Percentiles rank a stretch among this genome's conserved stretches.
Evolutionary conservation across 1,140 invertebrate species (phyloP).

Genomic region (Pseudomyrmex concolor): DNA sequence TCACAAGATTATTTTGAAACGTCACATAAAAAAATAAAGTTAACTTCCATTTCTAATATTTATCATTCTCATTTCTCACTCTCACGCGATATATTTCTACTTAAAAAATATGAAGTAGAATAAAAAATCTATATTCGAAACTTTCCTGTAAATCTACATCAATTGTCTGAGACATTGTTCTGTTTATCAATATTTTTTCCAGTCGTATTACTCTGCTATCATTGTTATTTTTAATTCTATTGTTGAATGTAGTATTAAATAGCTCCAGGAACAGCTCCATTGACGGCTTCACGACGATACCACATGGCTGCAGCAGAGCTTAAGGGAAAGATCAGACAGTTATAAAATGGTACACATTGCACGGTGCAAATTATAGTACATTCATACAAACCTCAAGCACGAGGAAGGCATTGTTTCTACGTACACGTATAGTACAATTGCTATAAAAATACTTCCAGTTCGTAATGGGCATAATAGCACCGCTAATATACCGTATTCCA

Average conservation of each 20-base stretch:
- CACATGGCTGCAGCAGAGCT: slow-evolving; percentile 74
- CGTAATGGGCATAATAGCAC: slow-evolving; percentile 91
- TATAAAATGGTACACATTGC: background rate
- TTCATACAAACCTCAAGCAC: slow-evolving; percentile 83
- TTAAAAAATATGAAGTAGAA: background rate
- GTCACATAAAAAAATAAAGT: slow-evolving; percentile 25
- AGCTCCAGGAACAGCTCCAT: too few relatives aligned
- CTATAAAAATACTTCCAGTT: slow-evolving; percentile 91
- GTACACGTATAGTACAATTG: slow-evolving; percentile 88
- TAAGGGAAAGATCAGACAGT: slow-evolving; percentile 18
- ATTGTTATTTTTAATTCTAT: slow-evolving; percentile 27
- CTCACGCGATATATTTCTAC: background rate
- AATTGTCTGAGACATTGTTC: background rate
- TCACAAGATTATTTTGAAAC: slow-evolving; percentile 2
- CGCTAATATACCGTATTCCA: slow-evolving; percentile 92
- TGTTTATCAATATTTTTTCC: slow-evolving; percentile 12
- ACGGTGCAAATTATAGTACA: background rate
- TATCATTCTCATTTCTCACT: background rate
- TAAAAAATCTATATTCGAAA: slow-evolving; percentile 20
- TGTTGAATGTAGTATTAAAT: too few relatives aligned
- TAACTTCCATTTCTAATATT: background rate
- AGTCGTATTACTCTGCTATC: slow-evolving; percentile 19
- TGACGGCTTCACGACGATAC: slow-evolving; percentile 47
- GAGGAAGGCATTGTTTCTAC: slow-evolving; percentile 84
- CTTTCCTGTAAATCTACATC: background rate